Evolutionary conservation across 2,113 vertebrate species (phyloP), one percentile per base, ranked within the genome.

Genomic region (Calonectris borealis): DNA sequence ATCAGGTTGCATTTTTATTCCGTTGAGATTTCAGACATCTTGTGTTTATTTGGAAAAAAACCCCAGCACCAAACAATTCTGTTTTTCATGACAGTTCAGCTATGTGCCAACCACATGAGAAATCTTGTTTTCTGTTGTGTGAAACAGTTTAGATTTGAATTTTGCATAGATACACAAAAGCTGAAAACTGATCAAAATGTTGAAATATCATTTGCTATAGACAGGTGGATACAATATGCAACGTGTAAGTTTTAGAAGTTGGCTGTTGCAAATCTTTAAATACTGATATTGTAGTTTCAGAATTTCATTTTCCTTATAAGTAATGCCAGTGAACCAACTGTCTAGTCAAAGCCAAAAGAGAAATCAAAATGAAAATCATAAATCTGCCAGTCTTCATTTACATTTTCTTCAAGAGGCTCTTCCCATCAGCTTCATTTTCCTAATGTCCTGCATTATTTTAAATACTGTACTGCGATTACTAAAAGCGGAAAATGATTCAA

Each of bases 341-440:
- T 60, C 58, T 77, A 77, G 17, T 49, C 49, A 93, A 73, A 92
- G 96, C 60, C 85, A 96, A 94, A 58, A 73, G 40, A 91, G 82
- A 91, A 91, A 89, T 69, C 57, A 90, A 88, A 88, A 69, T 10
- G 44, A 88, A 94, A 96, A 96, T 77, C 55, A 83, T 88, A 78
- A 92, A 96, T 32, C 64, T 78, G 83, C 32, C 82, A 81, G 55
- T 78, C 71, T 82, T 73, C 79, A 86, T 93, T 83, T 95, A 40
- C 13, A 58, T 88, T 78, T 94, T 77, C 64, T 83, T 80, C 46
- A 73, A 70, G 79, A 7, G 16, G 32, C n/a, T 88, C n/a, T 81
- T 93, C 81, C 82, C 38, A 80, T 38, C 7, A 81, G 22, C 27
- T 96, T 94, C 25, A 83, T 85, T 97, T 87, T 88, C 79, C 64